These are phyloP conservation scores for Odontomyia ornata DNA, from an alignment of 2,888 invertebrate species.

Conservation along the genomic window DNA sequence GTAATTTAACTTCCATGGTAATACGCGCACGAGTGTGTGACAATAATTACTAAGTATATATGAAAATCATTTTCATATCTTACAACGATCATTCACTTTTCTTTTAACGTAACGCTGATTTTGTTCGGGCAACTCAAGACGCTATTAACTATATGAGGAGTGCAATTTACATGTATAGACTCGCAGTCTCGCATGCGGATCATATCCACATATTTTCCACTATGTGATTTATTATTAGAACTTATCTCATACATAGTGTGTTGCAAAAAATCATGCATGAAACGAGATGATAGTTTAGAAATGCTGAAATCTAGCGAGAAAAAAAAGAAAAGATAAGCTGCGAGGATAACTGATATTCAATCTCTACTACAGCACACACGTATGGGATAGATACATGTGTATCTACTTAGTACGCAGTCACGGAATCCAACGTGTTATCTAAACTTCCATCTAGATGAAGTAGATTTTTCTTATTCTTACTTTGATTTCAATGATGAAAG, in stretches of 20 bases:
- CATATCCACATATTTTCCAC: neutral
- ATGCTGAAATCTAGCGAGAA: neutral
- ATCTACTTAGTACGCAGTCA: no score
- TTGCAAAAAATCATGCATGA: neutral
- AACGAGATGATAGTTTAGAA: neutral
- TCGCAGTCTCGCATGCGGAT: neutral
- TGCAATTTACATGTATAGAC: neutral
- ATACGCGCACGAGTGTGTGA: neutral
- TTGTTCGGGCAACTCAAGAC: neutral
- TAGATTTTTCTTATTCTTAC: slow-evolving; percentile 19
- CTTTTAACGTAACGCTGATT: neutral
- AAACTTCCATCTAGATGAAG: neutral
- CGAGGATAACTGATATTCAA: neutral
- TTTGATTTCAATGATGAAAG: slow-evolving; percentile 30
- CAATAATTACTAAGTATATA: neutral
- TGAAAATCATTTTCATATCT: neutral
- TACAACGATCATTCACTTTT: neutral
- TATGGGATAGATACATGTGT: neutral
- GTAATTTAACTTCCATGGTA: neutral
- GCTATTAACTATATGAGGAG: neutral
- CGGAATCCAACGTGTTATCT: slow-evolving; percentile 10
- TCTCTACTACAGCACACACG: neutral
- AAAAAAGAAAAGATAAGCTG: neutral
- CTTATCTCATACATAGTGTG: slow-evolving; percentile 1
- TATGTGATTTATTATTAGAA: slow-evolving; percentile 1